Evolutionary conservation across 1,140 invertebrate genomes (phyloP).

Genomic region (Platyura marginata): DNA sequence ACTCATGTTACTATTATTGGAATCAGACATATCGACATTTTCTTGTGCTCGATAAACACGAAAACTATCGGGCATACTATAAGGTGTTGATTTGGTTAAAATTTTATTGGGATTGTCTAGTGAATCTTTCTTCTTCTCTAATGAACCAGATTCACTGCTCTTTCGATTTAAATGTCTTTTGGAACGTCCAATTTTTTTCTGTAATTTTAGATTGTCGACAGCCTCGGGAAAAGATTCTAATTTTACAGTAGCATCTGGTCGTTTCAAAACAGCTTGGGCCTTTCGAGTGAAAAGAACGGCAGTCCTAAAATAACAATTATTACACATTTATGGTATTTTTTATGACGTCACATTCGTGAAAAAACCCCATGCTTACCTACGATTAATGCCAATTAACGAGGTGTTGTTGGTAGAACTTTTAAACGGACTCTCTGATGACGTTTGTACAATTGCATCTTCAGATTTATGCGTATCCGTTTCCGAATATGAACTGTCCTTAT

Average conservation of each 20-base stretch:
- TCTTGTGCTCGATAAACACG: conserved; percentile 21
- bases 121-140: background rate
- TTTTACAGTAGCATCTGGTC: conserved; percentile 22
- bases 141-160: background rate
- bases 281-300: conserved; percentile 70
- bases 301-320: conserved; percentile 39
- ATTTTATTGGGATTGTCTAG: background rate
- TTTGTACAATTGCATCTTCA: conserved; percentile 11
- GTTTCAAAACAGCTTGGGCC: conserved; percentile 31
- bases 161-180: background rate
- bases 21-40: conserved; percentile 18
- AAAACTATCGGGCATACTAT: conserved; percentile 22
- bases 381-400: conserved; percentile 46
- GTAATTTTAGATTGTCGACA: conserved; percentile 25
- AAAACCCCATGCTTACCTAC: conserved; percentile 20
- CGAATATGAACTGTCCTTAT: conserved; percentile 20
- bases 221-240: conserved; percentile 26
- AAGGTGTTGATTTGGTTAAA: background rate
- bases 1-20: conserved; percentile 15
- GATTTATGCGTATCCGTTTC: conserved; percentile 9
- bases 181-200: conserved; percentile 10
- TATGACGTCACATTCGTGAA: too few relatives aligned
- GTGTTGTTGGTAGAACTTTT: conserved; percentile 23
- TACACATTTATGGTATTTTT: too few relatives aligned
- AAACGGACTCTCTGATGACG: conserved; percentile 21